Conservation (phyloP, 1,140 invertebrate species). For the Helicoverpa armigera region DNA sequence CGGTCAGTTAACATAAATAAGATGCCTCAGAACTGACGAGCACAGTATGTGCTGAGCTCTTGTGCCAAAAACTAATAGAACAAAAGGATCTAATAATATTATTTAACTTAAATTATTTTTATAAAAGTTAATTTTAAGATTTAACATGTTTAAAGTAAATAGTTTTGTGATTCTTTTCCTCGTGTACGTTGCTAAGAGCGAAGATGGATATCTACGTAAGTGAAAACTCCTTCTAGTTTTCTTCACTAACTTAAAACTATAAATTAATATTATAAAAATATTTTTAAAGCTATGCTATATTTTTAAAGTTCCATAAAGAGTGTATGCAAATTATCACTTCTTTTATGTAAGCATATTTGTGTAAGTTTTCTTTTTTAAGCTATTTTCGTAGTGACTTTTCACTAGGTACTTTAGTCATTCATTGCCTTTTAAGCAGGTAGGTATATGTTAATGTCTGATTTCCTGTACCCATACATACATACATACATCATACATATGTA, state of each 20-base stretch:
- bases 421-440: too few relatives aligned
- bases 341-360: too few relatives aligned
- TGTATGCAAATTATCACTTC: too few relatives aligned
- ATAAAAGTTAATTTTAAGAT: slow-evolving; percentile 30
- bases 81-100: background rate
- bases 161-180: slow-evolving; percentile 59
- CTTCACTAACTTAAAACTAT: background rate
- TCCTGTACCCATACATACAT: too few relatives aligned
- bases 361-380: too few relatives aligned
- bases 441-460: too few relatives aligned
- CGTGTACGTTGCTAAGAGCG: slow-evolving; percentile 54
- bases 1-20: slow-evolving; percentile 65
- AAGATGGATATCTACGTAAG: slow-evolving; percentile 69
- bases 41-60: slow-evolving; percentile 67
- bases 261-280: too few relatives aligned
- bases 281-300: too few relatives aligned
- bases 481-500: background rate
- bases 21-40: slow-evolving; percentile 47
- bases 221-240: slow-evolving; percentile 34
- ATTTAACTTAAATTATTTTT: slow-evolving; percentile 21
- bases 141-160: slow-evolving; percentile 58
- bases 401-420: too few relatives aligned
- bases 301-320: too few relatives aligned
- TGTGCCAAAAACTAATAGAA: slow-evolving; percentile 49
- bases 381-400: too few relatives aligned